These are phyloP conservation scores for Cydia fagiglandana DNA, from an alignment of 1,140 invertebrate species.

Conservation along the genomic window DNA sequence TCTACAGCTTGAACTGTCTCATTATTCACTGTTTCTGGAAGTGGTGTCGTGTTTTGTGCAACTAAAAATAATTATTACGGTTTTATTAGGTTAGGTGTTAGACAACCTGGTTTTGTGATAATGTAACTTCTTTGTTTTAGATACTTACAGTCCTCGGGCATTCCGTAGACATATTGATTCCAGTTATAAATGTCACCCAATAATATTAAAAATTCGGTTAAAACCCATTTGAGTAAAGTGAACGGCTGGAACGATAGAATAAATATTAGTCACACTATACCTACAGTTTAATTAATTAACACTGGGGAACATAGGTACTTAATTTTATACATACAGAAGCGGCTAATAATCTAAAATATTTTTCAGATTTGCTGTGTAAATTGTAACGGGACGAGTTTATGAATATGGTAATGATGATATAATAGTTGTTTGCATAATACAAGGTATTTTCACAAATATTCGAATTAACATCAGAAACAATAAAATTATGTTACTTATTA, in stretches of 20 bases:
- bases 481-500: no score
- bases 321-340: neutral
- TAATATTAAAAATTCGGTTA: conserved; percentile 59
- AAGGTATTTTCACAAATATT: no score
- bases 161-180: conserved; percentile 50
- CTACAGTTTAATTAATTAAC: no score
- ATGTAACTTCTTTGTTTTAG: neutral
- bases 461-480: no score
- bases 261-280: neutral
- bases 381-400: no score
- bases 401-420: no score
- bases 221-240: conserved; percentile 61
- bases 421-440: no score
- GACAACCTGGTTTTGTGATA: no score
- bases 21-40: conserved; percentile 49
- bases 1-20: conserved; percentile 56
- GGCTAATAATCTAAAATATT: no score
- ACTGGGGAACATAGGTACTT: no score
- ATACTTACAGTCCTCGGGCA: conserved; percentile 43
- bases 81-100: neutral
- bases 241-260: conserved; percentile 56
- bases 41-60: conserved; percentile 42
- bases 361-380: no score
- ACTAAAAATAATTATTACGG: neutral
- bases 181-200: conserved; percentile 54